phyloP scores from a whole-genome alignment of 2,113 vertebrate genomes.

The Octodon degus region DNA sequence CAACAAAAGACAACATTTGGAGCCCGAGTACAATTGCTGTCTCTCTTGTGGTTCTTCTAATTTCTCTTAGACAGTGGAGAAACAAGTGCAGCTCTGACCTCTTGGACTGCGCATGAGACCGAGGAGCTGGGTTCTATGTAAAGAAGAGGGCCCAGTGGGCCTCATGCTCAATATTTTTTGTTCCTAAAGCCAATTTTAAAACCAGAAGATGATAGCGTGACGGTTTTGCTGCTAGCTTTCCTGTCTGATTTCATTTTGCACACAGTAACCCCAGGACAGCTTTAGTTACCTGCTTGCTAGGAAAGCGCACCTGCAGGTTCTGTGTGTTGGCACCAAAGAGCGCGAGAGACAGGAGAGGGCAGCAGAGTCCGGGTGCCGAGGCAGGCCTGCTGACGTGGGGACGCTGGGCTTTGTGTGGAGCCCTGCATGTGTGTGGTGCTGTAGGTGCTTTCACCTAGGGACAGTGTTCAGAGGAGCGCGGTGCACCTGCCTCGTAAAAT shows the following conservation, averaged over 20 bases:
- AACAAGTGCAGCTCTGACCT: neutral
- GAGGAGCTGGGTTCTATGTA: neutral
- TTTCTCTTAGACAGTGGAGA: neutral
- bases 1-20: neutral
- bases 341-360: constrained; percentile 33
- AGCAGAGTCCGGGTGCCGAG: constrained; percentile 57
- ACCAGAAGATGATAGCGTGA: accelerated
- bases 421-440: accelerated
- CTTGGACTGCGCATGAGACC: neutral
- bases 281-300: neutral
- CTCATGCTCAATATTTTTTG: neutral
- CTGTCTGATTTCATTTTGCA: neutral
- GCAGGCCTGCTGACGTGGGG: accelerated
- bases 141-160: neutral
- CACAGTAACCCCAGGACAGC: neutral
- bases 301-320: neutral
- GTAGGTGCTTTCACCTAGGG: neutral
- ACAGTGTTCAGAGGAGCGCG: neutral
- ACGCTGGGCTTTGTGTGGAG: accelerated
- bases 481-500: neutral
- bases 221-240: neutral
- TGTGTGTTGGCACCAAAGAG: neutral
- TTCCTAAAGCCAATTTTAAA: neutral
- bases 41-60: neutral
- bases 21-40: neutral